These are phyloP conservation scores for Adrianichthys oophorus DNA, from an alignment of 2,797 vertebrate species.

Conservation along the genomic window DNA sequence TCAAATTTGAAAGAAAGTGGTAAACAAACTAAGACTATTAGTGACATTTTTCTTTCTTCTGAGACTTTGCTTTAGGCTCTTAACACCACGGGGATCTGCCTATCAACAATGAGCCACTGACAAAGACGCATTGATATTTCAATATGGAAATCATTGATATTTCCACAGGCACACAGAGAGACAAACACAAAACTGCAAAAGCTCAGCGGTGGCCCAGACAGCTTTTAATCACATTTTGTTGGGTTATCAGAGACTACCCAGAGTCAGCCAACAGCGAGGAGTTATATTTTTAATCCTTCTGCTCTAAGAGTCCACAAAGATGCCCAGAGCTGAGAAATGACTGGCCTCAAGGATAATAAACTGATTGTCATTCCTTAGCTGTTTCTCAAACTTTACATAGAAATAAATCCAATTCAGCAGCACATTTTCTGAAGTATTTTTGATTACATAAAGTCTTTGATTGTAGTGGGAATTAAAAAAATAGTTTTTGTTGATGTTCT, in stretches of 20 bases:
- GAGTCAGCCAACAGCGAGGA: slow-evolving; percentile 40
- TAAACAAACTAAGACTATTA: slow-evolving; percentile 22
- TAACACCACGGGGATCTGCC: slow-evolving; percentile 36
- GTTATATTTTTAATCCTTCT: slow-evolving; percentile 57
- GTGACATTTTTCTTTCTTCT: slow-evolving; percentile 22
- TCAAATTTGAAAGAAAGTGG: slow-evolving; percentile 25
- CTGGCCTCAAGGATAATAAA: slow-evolving; percentile 54
- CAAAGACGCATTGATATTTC: slow-evolving; percentile 23
- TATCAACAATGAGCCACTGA: slow-evolving; percentile 35
- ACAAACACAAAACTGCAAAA: slow-evolving; percentile 38
- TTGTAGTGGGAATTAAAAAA: slow-evolving; percentile 8
- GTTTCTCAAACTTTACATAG: slow-evolving; percentile 24
- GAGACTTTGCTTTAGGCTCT: slow-evolving; percentile 19
- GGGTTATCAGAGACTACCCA: slow-evolving; percentile 9
- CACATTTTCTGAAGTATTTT: slow-evolving; percentile 3
- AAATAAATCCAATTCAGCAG: slow-evolving; percentile 39
- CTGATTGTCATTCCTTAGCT: slow-evolving; percentile 57
- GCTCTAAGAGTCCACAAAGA: slow-evolving; percentile 55
- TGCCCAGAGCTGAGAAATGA: slow-evolving; percentile 29
- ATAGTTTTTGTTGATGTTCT: no score
- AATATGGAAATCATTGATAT: slow-evolving; percentile 44
- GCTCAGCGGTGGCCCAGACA: slow-evolving; percentile 42
- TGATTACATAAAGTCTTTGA: slow-evolving; percentile 3
- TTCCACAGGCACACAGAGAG: slow-evolving; percentile 48
- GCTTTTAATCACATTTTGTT: slow-evolving; percentile 51